Evolutionary conservation across 2,113 vertebrate species (phyloP).

Genomic region (Mixornis gularis): DNA sequence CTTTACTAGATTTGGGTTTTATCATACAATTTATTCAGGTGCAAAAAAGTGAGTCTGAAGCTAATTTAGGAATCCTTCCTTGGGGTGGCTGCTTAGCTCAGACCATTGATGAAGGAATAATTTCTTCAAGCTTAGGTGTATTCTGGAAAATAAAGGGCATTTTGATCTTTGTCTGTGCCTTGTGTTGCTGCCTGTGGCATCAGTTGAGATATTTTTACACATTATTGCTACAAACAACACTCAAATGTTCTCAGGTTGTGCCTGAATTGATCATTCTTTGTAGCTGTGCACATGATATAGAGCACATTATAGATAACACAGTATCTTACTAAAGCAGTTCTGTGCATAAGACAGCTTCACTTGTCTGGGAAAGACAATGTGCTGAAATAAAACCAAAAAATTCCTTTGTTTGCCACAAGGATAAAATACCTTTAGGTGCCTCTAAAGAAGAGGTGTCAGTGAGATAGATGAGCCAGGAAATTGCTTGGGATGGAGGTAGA

Average conservation of each 20-base stretch:
- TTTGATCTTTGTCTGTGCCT: neutral
- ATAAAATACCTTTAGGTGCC: neutral
- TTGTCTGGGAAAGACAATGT: neutral
- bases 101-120: neutral
- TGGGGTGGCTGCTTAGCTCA: neutral
- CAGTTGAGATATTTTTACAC: neutral
- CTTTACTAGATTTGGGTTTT: neutral
- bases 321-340: neutral
- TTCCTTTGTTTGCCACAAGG: neutral
- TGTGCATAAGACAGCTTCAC: neutral
- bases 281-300: neutral
- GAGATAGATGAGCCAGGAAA: neutral
- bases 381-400: neutral
- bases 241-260: neutral
- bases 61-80: neutral
- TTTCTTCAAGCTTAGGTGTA: neutral
- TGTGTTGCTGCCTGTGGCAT: neutral
- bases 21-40: neutral
- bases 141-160: neutral
- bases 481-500: neutral
- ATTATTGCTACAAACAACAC: neutral
- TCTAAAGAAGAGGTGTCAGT: neutral
- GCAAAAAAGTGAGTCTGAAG: neutral
- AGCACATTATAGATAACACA: neutral
- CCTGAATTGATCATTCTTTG: neutral